Base-by-base conservation (phyloP, 1,140 invertebrate genomes). In the Nasonia vitripennis region DNA sequence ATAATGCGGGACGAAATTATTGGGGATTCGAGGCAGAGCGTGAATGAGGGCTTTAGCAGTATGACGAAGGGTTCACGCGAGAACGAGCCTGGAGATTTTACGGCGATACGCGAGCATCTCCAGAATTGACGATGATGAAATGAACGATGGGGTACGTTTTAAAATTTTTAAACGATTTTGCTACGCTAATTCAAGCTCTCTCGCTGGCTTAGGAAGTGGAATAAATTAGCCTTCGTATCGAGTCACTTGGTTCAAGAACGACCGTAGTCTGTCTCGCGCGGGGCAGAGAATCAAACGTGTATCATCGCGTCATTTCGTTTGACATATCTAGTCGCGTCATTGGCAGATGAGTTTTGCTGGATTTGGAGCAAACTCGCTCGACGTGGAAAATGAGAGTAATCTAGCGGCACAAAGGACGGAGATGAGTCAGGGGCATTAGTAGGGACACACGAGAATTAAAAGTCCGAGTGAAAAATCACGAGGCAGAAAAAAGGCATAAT, bases 21-120 rank as follows among this genome's bases (percentile, higher is more conserved):
- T 74, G 83, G 77, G 71, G 77, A 34, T 86, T 70, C 23, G 79
- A 87, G 83, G 87, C 34, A 37, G 87, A 87, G 80, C 82, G 74
- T 71, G 62, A 74, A 37, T 31, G 45, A 75, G 67, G 62, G 2
- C 45, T 17, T 74, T 17, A 75, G 37, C 41, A 6, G 37, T 75
- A 45, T 31, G 74, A 77, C 75, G 73, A 75, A 75, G 7, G 75
- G 0, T 55, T 9, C 17, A 37, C 20, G 37, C 12, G 20, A 62
- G 55, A 20, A 62, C 6, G 12, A 62, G 14, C 14, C 1, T 48
- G 45, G 10, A 48, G 2, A 48, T 48, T 48, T 48, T 48, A 48
- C 2, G 12, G 45, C 9, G 45, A 10, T 10, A 12, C 9, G 9
- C 45, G 45, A 37, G 34, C 34, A 37, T 37, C 34, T 37, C 3